Conservation (phyloP, 2,113 vertebrate species). For the Mustelus asterias region DNA sequence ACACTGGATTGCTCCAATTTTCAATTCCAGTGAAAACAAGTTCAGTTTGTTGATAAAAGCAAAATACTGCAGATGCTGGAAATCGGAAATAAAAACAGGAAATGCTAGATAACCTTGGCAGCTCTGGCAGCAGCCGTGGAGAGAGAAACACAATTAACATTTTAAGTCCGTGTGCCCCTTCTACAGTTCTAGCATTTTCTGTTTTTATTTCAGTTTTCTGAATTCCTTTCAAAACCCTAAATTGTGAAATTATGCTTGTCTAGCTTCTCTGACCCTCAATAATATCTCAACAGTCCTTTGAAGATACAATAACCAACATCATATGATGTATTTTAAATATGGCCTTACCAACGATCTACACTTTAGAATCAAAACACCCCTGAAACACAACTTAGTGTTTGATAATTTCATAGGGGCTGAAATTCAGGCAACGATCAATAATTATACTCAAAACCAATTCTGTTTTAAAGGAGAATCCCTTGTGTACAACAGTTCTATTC, state of each 20-base stretch:
- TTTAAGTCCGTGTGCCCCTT: too few species aligned
- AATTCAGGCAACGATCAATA: background rate
- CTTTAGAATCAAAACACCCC: background rate
- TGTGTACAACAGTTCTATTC: background rate
- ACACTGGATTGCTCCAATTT: background rate
- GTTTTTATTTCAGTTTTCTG: background rate
- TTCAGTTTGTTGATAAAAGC: background rate
- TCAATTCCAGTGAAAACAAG: background rate
- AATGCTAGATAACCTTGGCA: too few species aligned
- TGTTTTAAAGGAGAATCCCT: background rate
- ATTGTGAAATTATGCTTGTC: background rate
- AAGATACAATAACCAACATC: too few species aligned
- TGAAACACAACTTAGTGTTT: background rate
- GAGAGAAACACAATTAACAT: too few species aligned
- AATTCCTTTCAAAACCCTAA: background rate
- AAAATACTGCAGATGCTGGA: too few species aligned
- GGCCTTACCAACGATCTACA: background rate
- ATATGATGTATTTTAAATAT: too few species aligned
- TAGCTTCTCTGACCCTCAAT: background rate
- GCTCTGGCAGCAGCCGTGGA: too few species aligned
- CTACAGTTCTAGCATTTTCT: too few species aligned
- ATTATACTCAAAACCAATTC: background rate
- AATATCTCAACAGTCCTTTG: background rate
- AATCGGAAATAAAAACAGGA: too few species aligned
- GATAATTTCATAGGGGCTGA: background rate